Conservation (phyloP, 2,113 vertebrate genomes). For the Caloenas nicobarica region DNA sequence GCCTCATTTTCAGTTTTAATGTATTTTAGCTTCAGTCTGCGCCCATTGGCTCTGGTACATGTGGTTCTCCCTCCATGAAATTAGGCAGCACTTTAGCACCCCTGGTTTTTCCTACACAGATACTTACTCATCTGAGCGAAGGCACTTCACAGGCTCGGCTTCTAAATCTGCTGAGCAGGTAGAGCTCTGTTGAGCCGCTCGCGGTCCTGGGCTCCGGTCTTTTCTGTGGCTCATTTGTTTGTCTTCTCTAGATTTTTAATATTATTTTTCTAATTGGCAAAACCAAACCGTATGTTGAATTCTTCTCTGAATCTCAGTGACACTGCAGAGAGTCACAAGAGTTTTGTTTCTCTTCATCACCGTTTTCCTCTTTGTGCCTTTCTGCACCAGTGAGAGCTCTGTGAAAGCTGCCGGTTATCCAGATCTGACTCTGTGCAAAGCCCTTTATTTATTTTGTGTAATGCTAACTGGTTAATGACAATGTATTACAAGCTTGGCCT, state of each 20-base stretch:
- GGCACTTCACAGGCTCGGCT: fast-evolving
- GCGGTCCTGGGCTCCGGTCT: fast-evolving
- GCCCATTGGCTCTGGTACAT: background rate
- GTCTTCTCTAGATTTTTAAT: background rate
- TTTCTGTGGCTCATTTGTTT: background rate
- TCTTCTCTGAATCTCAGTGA: background rate
- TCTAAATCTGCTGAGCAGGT: fast-evolving
- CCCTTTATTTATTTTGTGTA: fast-evolving
- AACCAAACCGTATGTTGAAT: background rate
- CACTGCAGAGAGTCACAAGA: background rate
- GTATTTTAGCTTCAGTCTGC: background rate
- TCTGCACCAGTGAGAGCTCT: background rate
- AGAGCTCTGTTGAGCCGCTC: background rate
- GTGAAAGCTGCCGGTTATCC: background rate
- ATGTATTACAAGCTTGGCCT: background rate
- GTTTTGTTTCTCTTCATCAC: background rate
- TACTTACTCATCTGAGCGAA: background rate
- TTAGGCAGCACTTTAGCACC: background rate
- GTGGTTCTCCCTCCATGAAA: background rate
- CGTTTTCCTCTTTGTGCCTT: background rate
- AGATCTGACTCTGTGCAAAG: fast-evolving
- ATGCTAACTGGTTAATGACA: background rate
- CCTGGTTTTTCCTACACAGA: background rate
- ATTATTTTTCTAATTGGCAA: background rate
- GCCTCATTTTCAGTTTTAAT: background rate